Conservation (phyloP, 2,888 invertebrate genomes). For the Agrochola macilenta region DNA sequence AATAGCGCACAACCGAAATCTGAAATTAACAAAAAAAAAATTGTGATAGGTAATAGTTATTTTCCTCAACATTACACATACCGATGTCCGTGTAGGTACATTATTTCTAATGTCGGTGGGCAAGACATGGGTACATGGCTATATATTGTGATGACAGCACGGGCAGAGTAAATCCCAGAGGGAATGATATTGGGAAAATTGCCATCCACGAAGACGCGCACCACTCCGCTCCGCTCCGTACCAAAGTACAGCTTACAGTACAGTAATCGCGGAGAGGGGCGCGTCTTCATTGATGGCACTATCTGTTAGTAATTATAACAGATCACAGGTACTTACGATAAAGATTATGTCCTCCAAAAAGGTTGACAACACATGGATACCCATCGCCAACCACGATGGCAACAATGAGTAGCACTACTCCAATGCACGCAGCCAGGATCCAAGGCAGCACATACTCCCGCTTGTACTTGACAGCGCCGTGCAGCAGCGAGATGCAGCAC, state of each 20-base stretch:
- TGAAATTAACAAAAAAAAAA: conserved; percentile 68
- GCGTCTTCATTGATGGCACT: no score
- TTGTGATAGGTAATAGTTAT: neutral
- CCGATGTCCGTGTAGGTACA: no score
- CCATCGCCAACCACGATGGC: conserved; percentile 82
- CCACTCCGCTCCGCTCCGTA: no score
- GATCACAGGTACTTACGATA: conserved; percentile 81
- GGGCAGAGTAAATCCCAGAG: neutral
- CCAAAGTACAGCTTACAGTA: no score
- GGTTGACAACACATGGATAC: conserved; percentile 82
- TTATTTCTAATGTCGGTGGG: neutral
- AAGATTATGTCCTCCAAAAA: conserved; percentile 86
- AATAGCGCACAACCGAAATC: conserved; percentile 84
- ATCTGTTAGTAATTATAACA: neutral
- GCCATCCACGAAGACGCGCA: no score
- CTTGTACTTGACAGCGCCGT: conserved; percentile 87
- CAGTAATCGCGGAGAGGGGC: no score
- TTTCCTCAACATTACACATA: neutral
- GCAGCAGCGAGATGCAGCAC: conserved; percentile 86
- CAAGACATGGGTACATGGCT: neutral
- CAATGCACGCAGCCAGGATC: conserved; percentile 85
- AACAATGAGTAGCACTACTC: conserved; percentile 79
- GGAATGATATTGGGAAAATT: no score
- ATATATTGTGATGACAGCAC: neutral
- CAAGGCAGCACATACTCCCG: conserved; percentile 87